These are phyloP conservation scores for Epirrhoe tristata DNA, from an alignment of 2,888 invertebrate genomes.

Conservation along the genomic window DNA sequence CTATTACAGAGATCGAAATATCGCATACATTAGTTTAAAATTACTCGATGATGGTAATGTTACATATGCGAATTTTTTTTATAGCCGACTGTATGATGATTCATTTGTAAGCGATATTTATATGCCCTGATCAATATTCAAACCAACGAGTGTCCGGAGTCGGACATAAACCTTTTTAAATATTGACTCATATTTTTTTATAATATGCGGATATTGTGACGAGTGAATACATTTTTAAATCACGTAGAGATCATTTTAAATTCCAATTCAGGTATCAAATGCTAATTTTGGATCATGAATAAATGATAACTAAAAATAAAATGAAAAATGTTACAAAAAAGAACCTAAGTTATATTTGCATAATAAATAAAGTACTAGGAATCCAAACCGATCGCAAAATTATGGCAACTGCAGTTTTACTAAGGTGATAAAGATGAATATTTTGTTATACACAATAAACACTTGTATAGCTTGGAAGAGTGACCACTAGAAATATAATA, in stretches of 20 bases:
- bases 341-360: too few relatives aligned
- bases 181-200: slow-evolving; percentile 27
- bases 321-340: too few relatives aligned
- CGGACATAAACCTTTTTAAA: slow-evolving; percentile 43
- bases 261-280: background rate
- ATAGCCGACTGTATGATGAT: background rate
- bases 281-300: too few relatives aligned
- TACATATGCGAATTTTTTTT: background rate
- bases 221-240: slow-evolving; percentile 1
- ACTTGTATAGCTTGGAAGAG: too few relatives aligned
- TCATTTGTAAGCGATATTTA: slow-evolving; percentile 2
- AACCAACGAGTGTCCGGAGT: slow-evolving; percentile 56
- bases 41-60: too few relatives aligned
- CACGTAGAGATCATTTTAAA: background rate
- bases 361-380: too few relatives aligned
- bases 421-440: too few relatives aligned
- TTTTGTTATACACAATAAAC: too few relatives aligned
- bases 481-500: too few relatives aligned
- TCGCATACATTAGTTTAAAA: background rate
- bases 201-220: slow-evolving; percentile 9
- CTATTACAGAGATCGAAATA: slow-evolving; percentile 6
- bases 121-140: slow-evolving; percentile 66
- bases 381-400: too few relatives aligned
- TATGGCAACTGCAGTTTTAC: too few relatives aligned
- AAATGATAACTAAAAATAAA: too few relatives aligned